Evolutionary conservation across 2,888 invertebrate species (phyloP).

Genomic region (Kryphioiulus occultus): DNA sequence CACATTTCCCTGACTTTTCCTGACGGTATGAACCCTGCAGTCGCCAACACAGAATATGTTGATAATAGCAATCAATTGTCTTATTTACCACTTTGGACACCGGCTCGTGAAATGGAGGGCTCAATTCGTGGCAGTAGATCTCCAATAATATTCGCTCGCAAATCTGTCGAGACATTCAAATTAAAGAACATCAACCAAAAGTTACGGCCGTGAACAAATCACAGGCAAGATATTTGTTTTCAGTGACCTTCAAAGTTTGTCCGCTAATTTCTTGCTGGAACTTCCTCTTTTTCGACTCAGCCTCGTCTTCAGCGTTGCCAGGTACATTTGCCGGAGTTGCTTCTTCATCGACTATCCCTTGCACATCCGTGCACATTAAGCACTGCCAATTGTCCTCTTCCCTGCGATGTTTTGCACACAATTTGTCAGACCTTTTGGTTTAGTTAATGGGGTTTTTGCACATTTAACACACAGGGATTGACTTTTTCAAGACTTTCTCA

Average conservation of each 20-base stretch:
- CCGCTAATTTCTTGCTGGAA: background rate
- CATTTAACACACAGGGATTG: background rate
- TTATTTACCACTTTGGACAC: constrained; percentile 76
- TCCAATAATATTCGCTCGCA: constrained; percentile 84
- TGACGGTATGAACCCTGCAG: too few relatives aligned
- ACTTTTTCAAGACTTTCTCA: background rate
- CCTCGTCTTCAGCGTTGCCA: constrained; percentile 56
- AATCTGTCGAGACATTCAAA: constrained; percentile 56
- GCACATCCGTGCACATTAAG: constrained; percentile 78
- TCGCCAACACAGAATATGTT: too few relatives aligned
- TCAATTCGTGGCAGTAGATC: constrained; percentile 88
- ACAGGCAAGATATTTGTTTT: background rate
- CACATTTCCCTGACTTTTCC: too few relatives aligned
- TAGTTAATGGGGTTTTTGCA: background rate
- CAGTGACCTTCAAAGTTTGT: background rate
- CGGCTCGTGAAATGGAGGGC: constrained; percentile 85
- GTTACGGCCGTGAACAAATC: background rate
- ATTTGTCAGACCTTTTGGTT: constrained; percentile 33
- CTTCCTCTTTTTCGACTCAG: background rate
- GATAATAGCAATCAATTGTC: too few relatives aligned
- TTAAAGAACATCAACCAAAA: background rate
- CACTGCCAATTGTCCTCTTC: constrained; percentile 91
- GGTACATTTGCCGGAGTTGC: constrained; percentile 67
- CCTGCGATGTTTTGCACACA: constrained; percentile 62
- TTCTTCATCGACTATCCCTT: constrained; percentile 63